Base-by-base conservation (phyloP, 1,140 invertebrate genomes). In the Oedothorax gibbosus region DNA sequence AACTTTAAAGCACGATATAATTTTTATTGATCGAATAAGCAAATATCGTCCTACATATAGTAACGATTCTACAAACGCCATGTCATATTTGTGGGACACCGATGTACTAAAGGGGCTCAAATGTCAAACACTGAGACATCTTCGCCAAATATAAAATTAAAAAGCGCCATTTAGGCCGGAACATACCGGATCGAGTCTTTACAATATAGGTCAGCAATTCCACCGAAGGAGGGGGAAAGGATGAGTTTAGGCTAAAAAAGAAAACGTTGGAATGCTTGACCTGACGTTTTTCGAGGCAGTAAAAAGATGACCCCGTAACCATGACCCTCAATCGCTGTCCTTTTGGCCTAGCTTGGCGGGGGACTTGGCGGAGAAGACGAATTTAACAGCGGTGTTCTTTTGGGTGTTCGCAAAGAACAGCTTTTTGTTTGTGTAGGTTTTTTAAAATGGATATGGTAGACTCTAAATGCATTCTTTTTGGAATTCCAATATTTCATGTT, bases 301-400 rank as follows among this genome's bases (percentile, higher is more conserved):
- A 35, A 35, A 81, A 72, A 68, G 62, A 75, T 83, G 81, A 64
- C 81, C 81, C 51, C 21, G 20, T 84, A 84, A 76, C 81, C 81
- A 84, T 84, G 81, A 76, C 81, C 81, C 72, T 84, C 81, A 84
- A 84, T 84, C 71, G 76, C 21, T 84, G 81, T 84, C 81, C 81
- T 84, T 84, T 84, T 84, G 81, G 71, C 81, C 81, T 56, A 60
- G 54, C 54, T 65, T 71, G 9, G 49, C 35, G 35, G 35, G 49
- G 49, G 75, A 82, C n/a, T 69, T 82, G 2, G 56, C 56, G 73
- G 56, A 54, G 18, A 60, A 82, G 56, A 35, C 35, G 35, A 35
- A 2, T 35, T 35, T 1, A 35, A 35, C 1, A 35, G 35, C 35
- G 35, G 49, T 81, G 21, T 20, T 54, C 56, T 50, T 79, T 68